phyloP scores from a whole-genome alignment of 2,113 vertebrate species.

The Thinocorus orbignyianus region DNA sequence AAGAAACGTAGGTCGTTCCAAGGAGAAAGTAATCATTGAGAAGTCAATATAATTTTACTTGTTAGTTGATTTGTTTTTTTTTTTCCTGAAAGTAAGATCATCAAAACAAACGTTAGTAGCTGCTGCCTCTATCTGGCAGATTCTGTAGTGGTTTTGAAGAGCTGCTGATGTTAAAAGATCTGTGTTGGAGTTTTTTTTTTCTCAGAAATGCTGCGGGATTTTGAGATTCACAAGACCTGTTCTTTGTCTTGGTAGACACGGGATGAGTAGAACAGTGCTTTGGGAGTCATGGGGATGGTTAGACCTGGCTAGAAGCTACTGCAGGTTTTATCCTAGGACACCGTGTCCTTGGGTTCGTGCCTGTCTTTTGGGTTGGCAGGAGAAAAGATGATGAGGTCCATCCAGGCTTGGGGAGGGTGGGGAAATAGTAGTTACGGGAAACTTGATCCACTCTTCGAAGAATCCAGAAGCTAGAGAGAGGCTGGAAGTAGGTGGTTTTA shows the following conservation, averaged over 20 bases:
- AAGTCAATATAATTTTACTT: not conserved
- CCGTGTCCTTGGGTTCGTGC: fast-evolving
- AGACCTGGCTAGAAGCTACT: not conserved
- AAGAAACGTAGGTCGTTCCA: not conserved
- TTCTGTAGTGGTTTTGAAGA: not conserved
- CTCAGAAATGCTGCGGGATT: not conserved
- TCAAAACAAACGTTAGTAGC: not conserved
- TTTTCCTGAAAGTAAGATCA: not conserved
- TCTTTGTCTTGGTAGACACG: not conserved
- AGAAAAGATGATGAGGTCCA: not conserved
- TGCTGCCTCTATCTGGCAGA: not conserved
- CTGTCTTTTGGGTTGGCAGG: not conserved
- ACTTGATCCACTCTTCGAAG: fast-evolving
- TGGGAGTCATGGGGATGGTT: not conserved
- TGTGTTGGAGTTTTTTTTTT: not conserved
- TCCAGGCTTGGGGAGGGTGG: not conserved
- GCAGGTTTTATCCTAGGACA: not conserved
- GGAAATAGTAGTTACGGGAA: not conserved
- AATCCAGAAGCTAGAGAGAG: not conserved
- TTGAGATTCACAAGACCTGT: not conserved
- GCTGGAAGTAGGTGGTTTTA: not conserved
- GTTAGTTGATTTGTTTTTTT: not conserved
- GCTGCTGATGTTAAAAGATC: not conserved
- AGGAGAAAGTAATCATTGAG: not conserved
- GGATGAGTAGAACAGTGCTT: not conserved